A percentile compares a stretch with the other conserved stretches of the same genome.
These are phyloP conservation scores for Passer montanus DNA, from an alignment of 2,113 vertebrate species.

Conservation along the genomic window DNA sequence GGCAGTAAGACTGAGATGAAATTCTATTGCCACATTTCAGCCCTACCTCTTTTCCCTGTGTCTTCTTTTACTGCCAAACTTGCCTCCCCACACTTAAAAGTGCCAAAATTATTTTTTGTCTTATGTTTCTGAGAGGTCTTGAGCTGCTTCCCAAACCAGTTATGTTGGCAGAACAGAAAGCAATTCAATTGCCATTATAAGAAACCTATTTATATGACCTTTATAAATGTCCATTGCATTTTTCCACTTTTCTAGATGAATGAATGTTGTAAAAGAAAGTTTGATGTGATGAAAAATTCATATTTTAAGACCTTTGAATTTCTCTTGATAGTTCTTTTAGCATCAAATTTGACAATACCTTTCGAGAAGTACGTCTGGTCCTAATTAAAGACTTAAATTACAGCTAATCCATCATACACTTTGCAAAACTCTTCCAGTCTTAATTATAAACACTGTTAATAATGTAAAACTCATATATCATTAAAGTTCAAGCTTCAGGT, in stretches of 20 bases:
- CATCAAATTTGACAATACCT: neutral
- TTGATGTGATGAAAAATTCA: slow-evolving; percentile 42
- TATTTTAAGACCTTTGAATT: slow-evolving; percentile 18
- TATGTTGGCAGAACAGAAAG: slow-evolving; percentile 12
- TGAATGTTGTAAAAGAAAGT: slow-evolving; percentile 2
- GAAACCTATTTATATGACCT: slow-evolving; percentile 39
- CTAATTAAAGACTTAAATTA: slow-evolving; percentile 35
- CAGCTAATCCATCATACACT: slow-evolving; percentile 1
- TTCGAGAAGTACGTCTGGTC: neutral
- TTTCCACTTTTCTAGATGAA: slow-evolving; percentile 40
- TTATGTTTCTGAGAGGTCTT: neutral
- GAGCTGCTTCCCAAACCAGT: neutral
- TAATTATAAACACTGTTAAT: slow-evolving; percentile 49
- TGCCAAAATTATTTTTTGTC: neutral
- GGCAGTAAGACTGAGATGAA: neutral
- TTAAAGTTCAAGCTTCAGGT: slow-evolving; percentile 15
- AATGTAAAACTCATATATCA: slow-evolving; percentile 33
- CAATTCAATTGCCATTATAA: slow-evolving; percentile 10
- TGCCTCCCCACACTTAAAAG: neutral
- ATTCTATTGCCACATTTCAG: neutral
- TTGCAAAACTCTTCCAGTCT: slow-evolving; percentile 12
- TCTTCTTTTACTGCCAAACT: neutral
- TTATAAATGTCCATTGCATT: slow-evolving; percentile 35
- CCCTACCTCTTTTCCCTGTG: neutral
- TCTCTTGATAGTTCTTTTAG: neutral